Evolutionary conservation across 1,140 invertebrate genomes (phyloP).

Genomic region (Trichonephila inaurata): DNA sequence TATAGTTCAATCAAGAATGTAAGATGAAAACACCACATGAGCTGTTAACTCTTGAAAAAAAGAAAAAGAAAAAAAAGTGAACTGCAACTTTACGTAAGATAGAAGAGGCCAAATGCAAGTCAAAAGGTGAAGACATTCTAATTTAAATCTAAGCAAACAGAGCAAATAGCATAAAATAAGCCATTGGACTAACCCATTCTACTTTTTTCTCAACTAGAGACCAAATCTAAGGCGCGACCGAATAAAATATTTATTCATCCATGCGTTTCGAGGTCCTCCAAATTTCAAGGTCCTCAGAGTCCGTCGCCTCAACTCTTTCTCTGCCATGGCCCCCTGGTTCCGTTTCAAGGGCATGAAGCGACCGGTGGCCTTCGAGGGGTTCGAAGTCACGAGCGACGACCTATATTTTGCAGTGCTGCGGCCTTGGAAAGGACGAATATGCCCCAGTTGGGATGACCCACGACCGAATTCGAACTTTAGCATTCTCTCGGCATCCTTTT

Average conservation of each 20-base stretch:
- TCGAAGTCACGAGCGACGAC: not conserved
- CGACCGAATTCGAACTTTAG: slow-evolving; percentile 3
- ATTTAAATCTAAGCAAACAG: no score
- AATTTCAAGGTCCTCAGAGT: not conserved
- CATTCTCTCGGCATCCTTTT: not conserved
- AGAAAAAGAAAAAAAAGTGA: no score
- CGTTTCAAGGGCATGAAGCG: not conserved
- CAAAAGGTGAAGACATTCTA: no score
- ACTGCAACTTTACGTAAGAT: no score
- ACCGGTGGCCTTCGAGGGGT: slow-evolving; percentile 33
- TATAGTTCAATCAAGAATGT: no score
- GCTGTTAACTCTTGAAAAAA: no score
- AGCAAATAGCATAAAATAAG: no score
- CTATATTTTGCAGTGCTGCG: not conserved
- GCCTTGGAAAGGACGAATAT: not conserved
- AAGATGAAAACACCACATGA: no score
- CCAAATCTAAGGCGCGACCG: not conserved
- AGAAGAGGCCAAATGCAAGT: no score
- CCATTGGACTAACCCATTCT: no score
- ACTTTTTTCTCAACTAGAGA: not conserved
- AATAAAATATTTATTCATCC: not conserved
- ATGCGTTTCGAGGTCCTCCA: not conserved
- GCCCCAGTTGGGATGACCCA: slow-evolving; percentile 6
- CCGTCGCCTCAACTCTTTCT: slow-evolving; percentile 19
- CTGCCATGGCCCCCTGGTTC: not conserved